Base-by-base conservation (phyloP, 1,140 invertebrate species). In the Megathymus violae region DNA sequence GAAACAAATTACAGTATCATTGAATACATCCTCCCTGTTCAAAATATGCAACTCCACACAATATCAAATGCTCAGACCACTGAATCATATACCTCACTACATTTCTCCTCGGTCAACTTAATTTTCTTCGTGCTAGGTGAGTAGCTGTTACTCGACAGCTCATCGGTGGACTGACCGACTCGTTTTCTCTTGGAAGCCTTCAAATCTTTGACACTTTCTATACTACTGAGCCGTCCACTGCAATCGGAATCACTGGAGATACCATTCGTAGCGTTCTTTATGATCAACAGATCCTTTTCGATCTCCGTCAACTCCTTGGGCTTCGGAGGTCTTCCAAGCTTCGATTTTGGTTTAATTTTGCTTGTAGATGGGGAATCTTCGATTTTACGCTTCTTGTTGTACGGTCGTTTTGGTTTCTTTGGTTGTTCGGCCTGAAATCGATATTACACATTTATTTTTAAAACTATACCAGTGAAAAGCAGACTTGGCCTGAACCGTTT, bases 241-340 rank as follows among this genome's bases (percentile, higher is more conserved):
- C 67, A 63, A n/a, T 85, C 82, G 0, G 78, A 81, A 15, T 89
- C 86, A 40, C 85, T 88, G 0, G 82, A 82, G 0, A 87, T 41
- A 3, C 74, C 75, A 50, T 76, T 81, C 0, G 84, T 89, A 0
- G 87, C 87, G 9, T 72, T 87, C 34, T 81, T 80, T 1, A 89
- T 89, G 4, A 89, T 89, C 1, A 89, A 48, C 0, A 89, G 54
- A 48, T 89, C 87, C 50, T 88, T 89, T 27, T 88, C 87, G 15
- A 89, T 87, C 9, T 89, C 87, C 0, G 83, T 85, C 4, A 89
- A 50, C 43, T 89, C 84, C 40, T 74, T 71, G 1, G 82, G 73
- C 56, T 89, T 82, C 7, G 71, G 62, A 0, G 85, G 76, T 54
- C 79, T 67, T 1, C 73, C 78, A 54, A 69, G 59, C 65, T 66